Evolutionary conservation across 2,797 vertebrate species (phyloP).

Genomic region (Anas acuta): DNA sequence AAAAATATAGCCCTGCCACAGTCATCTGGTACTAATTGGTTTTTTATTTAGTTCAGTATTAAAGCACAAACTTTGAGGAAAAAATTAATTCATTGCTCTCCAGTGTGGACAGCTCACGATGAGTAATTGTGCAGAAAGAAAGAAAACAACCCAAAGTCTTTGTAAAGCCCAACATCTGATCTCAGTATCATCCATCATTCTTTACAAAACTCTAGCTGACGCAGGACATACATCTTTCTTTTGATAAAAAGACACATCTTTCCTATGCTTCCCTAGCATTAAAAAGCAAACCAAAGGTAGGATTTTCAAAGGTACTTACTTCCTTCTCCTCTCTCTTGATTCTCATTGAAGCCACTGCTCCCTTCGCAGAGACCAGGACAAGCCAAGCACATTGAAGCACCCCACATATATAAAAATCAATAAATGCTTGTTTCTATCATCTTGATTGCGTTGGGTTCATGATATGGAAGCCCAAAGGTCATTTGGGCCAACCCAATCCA

Average conservation of each 20-base stretch:
- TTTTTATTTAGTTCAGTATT: conserved; percentile 56
- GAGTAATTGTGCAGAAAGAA: conserved; percentile 3
- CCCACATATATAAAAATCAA: background rate
- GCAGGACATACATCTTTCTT: background rate
- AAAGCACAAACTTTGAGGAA: conserved; percentile 37
- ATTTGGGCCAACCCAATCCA: background rate
- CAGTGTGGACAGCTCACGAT: background rate
- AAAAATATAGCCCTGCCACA: conserved; percentile 15
- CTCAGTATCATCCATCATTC: background rate
- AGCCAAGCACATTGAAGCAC: background rate
- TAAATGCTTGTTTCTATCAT: background rate
- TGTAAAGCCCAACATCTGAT: conserved; percentile 27
- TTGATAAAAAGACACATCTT: background rate
- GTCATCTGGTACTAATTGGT: conserved; percentile 39
- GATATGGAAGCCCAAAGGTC: background rate
- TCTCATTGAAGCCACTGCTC: background rate
- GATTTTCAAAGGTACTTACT: background rate
- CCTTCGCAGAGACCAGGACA: background rate
- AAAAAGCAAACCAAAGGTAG: background rate
- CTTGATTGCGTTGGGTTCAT: background rate
- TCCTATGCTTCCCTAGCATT: background rate
- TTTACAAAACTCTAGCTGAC: background rate
- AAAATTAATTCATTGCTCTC: conserved; percentile 46
- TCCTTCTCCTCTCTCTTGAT: background rate
- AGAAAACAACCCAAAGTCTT: background rate